phyloP scores from a whole-genome alignment of 2,797 vertebrate species.

The Fistularia tabacaria region DNA sequence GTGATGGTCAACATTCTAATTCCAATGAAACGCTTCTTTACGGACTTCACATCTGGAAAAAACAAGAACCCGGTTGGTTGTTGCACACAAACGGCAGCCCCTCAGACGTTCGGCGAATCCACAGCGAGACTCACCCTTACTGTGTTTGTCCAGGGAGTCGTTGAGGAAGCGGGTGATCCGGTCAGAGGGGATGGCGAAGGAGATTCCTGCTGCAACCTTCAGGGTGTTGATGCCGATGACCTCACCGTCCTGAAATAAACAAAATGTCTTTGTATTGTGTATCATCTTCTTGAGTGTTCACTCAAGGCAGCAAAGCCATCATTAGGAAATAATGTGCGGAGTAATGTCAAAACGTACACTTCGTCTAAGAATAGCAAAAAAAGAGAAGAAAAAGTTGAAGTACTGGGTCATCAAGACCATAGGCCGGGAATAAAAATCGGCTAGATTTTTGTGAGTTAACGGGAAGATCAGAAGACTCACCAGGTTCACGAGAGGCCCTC shows the following conservation, averaged over 20 bases:
- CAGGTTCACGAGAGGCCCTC: conserved; percentile 92
- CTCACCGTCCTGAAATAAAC: conserved; percentile 82
- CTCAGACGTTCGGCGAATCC: background rate
- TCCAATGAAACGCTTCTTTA: conserved; percentile 92
- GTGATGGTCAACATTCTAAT: conserved; percentile 92
- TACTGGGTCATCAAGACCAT: no score
- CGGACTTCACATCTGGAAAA: conserved; percentile 65
- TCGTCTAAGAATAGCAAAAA: background rate
- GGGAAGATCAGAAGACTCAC: conserved; percentile 66
- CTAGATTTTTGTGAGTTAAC: no score
- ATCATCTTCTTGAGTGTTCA: no score
- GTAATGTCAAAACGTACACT: background rate
- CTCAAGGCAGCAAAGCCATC: background rate
- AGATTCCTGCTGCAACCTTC: conserved; percentile 93
- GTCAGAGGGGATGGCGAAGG: conserved; percentile 94
- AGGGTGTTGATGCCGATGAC: conserved; percentile 96
- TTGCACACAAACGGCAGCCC: background rate
- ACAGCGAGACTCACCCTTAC: conserved; percentile 74
- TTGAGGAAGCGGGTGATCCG: conserved; percentile 88
- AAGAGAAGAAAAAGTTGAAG: background rate
- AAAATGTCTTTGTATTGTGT: background rate
- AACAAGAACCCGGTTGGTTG: background rate
- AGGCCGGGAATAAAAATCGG: no score
- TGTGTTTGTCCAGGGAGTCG: conserved; percentile 81
- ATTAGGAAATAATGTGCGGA: background rate